Base-by-base conservation (phyloP, 2,888 invertebrate genomes). In the Trachelus stipa region DNA sequence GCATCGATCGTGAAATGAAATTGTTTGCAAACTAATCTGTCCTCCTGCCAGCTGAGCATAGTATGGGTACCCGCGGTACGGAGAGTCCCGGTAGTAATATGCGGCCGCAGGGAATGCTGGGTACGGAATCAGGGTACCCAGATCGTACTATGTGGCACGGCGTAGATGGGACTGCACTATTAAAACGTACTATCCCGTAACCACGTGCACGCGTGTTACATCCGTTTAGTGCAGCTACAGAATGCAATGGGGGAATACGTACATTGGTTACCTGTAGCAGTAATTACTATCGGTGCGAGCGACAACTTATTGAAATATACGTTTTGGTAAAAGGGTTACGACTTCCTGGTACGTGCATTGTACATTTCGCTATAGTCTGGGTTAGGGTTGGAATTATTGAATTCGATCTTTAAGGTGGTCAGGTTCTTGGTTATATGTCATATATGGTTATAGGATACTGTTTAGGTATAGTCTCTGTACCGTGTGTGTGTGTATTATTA, bases 161-260 rank as follows among this genome's bases (percentile, higher is more conserved):
- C 79, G 75, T 76, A 76, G 77, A 84, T 82, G 82, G 83, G 80
- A 81, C 81, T 82, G 80, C 80, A 81, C 86, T 83, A 88, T 88
- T 88, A 87, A 87, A 87, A 88, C 87, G 86, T 86, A 87, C 85
- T 81, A 81, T 84, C 83, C 83, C 82, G 82, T 84, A 85, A 84
- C 83, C 84, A 77, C 81, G 82, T 69, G 76, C 9, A 56, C 56
- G 56, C 56, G 56, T 56, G 23, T 56, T 23, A 56, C 9, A 56
- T 56, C 23, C 9, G 9, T 23, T 56, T 15, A 9, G 9, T 23
- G 56, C 9, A 56, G 15, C 23, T 56, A 56, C 23, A 23, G 9
- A 56, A 23, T 23, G 23, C 23, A 23, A 23, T 23, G 23, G 23
- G 56, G 23, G 56, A 6, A 6, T 40, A 40, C 6, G 40, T 40